Evolutionary conservation across 2,888 invertebrate species (phyloP), one percentile per base, ranked within the genome.

Genomic region (Ophioninae sp.): DNA sequence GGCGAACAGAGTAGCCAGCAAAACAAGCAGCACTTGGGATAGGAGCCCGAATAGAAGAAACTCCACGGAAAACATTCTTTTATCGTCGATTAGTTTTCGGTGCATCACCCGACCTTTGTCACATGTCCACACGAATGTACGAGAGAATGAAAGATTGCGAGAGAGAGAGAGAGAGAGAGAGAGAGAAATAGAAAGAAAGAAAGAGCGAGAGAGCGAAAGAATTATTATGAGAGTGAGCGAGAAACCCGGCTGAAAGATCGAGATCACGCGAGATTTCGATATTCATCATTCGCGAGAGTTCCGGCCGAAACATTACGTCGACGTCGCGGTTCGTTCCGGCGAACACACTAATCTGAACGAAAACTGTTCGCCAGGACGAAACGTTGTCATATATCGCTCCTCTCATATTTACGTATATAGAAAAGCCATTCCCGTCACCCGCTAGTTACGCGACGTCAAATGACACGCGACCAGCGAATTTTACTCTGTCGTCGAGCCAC

Each of bases 321-420:
- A 78, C 51, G 56, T 22, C 44, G 22, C 56, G 74, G 58, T 61
- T 87, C 85, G 81, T 87, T 91, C 90, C 87, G 85, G 89, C 86
- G 90, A 90, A 44, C 44, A 90, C 90, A 87, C n/a, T n/a, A 72
- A 75, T 61, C 44, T n/a, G 17, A 6, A 23, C 65, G 22, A 63
- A 65, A 82, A 83, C 86, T 87, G 90, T 90, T 91, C 89, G 88
- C 89, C 84, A 88, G 90, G 90, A 91, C 89, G 88, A 90, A 86
- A 13, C 44, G 44, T 73, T 83, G 67, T 77, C 61, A 69, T 83
- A 79, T 73, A 71, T 83, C 82, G 44, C 76, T 65, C 72, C 69
- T 75, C 82, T 79, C 79, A 79, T 76, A 56, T 73, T 37, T 51
- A 77, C 59, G 39, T 61, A 74, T 41, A 71, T 61, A 67, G n/a